Conservation (phyloP, 1,140 invertebrate genomes). For the Mactra quadrangularis region DNA sequence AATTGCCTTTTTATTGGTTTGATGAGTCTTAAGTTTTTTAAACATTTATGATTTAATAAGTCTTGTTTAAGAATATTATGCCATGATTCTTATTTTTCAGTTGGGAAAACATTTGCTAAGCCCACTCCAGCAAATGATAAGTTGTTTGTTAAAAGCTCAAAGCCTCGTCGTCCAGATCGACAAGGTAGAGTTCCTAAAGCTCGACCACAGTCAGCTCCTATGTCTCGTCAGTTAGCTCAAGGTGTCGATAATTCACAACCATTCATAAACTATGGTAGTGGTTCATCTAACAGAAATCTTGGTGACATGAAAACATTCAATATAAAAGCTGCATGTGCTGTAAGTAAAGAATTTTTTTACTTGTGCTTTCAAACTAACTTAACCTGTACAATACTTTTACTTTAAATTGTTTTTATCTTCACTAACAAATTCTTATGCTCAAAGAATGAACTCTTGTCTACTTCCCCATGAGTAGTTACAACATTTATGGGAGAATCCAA, state of each 20-base stretch:
- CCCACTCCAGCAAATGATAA: slow-evolving; percentile 37
- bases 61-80: too few species aligned
- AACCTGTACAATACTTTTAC: too few species aligned
- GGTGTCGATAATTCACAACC: slow-evolving; percentile 3
- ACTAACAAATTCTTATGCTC: too few species aligned
- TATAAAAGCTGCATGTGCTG: slow-evolving; percentile 45
- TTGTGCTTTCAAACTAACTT: background rate
- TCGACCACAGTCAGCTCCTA: slow-evolving; percentile 40
- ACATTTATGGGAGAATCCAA: too few species aligned
- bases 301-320: slow-evolving; percentile 59
- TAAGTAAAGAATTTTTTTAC: slow-evolving; percentile 12
- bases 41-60: too few species aligned
- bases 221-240: background rate
- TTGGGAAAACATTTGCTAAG: slow-evolving; percentile 49
- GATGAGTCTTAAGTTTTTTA: too few species aligned
- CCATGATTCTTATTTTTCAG: slow-evolving; percentile 37
- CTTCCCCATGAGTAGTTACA: too few species aligned
- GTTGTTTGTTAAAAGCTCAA: slow-evolving; percentile 16
- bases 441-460: too few species aligned
- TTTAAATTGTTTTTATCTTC: too few species aligned
- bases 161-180: slow-evolving; percentile 43
- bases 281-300: background rate
- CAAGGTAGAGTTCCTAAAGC: slow-evolving; percentile 18
- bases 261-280: slow-evolving; percentile 45
- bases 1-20: too few species aligned